phyloP scores from a whole-genome alignment of 2,113 vertebrate species.

The Oncorhynchus masou region DNA sequence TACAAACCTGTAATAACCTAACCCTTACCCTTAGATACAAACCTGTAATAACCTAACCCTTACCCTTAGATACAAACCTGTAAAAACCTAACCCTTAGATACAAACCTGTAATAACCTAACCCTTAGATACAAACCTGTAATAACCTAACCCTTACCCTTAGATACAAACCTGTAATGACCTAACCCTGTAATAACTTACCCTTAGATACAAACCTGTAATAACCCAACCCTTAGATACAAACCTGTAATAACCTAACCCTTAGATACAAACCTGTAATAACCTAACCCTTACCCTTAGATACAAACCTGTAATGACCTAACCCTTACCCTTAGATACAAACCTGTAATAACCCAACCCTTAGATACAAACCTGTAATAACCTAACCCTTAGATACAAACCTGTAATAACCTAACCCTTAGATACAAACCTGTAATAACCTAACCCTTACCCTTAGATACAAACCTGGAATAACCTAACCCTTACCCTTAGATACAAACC shows the following conservation, averaged over 20 bases:
- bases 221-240: neutral
- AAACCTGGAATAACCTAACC: neutral
- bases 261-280: neutral
- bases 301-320: neutral
- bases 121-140: constrained; percentile 82
- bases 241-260: neutral
- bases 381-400: neutral
- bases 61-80: constrained; percentile 82
- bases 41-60: constrained; percentile 57
- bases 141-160: neutral
- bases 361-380: no score
- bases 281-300: neutral
- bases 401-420: no score
- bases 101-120: constrained; percentile 73
- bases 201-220: no score
- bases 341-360: neutral
- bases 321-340: neutral
- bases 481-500: neutral
- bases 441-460: neutral
- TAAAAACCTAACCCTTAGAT: constrained; percentile 61
- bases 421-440: no score
- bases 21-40: constrained; percentile 75
- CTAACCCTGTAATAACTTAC: no score
- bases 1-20: constrained; percentile 78
- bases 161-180: no score